Base-by-base conservation (phyloP, 2,797 vertebrate genomes). In the Peromyscus nudipes region DNA sequence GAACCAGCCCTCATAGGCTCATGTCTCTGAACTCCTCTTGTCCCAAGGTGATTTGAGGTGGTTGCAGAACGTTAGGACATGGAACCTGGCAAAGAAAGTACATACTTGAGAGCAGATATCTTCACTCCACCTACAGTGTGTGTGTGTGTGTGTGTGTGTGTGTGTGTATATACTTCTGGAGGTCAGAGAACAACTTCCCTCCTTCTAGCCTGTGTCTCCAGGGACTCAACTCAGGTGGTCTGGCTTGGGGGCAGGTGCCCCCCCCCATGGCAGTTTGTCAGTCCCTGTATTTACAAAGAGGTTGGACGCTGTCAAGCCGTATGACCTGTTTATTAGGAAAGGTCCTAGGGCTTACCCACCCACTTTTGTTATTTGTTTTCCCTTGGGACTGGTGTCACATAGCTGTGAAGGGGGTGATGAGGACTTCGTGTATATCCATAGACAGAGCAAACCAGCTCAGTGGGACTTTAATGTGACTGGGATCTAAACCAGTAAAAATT, bases 401-500 rank as follows among this genome's bases (percentile, higher is more conserved):
- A 80, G 52, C 69, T 95, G 37, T 95, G 67, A 92, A 94, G 83
- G 49, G 55, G 43, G 65, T 89, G 34, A 31, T 73, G 12, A 49
- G 67, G 77, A 89, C 62, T 52, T 0, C 1, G 57, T 77, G 17
- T 77, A 13, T 52, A 64, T 86, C 46, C 57, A 49, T 57, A 62
- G 93, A 82, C 12, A 88, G 67, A 86, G 13, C 29, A 34, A 79
- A 27, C 34, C 13, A 86, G 75, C 49, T 82, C 49, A 27, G 0
- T 62, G 80, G 57, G 60, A 64, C 12, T 60, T 46, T 73, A 79
- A 85, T 92, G 71, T 71, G 65, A 34, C 85, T 69, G 16, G 87
- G 83, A 96, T 89, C 82, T 83, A 90, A 95, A 96, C 75, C 43
- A 96, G 90, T 64, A 96, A 67, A 43, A 91, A 89, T 91, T 83